phyloP scores from a whole-genome alignment of 1,140 invertebrate genomes.

The Lysiphlebus fabarum region DNA sequence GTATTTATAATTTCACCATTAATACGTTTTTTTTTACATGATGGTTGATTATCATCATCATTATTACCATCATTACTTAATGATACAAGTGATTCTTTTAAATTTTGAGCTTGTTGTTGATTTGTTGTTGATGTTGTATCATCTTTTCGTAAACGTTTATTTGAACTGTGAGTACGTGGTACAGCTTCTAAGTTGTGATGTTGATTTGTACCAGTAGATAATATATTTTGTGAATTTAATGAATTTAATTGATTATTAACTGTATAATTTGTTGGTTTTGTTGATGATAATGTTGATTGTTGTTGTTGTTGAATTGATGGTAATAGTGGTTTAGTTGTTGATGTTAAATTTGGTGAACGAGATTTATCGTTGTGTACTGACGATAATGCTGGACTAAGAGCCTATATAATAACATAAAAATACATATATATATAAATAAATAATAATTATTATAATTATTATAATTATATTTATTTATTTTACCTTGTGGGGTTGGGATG shows the following conservation, averaged over 20 bases:
- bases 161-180: slow-evolving; percentile 62
- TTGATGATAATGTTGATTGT: slow-evolving; percentile 22
- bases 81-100: slow-evolving; percentile 14
- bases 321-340: slow-evolving; percentile 35
- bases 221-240: slow-evolving; percentile 32
- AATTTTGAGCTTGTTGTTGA: slow-evolving; percentile 14
- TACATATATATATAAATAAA: no score
- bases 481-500: slow-evolving; percentile 39
- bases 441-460: neutral
- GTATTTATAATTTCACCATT: slow-evolving; percentile 48
- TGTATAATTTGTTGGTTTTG: no score
- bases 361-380: slow-evolving; percentile 46
- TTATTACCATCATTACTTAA: no score
- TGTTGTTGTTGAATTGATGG: slow-evolving; percentile 23
- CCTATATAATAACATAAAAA: slow-evolving; percentile 37
- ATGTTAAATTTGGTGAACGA: slow-evolving; percentile 45
- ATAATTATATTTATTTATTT: slow-evolving; percentile 21
- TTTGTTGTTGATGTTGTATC: slow-evolving; percentile 28
- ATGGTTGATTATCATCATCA: slow-evolving; percentile 35
- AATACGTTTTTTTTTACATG: slow-evolving; percentile 40
- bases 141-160: slow-evolving; percentile 63
- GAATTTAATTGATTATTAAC: slow-evolving; percentile 43
- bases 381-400: slow-evolving; percentile 48
- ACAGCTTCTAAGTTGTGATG: slow-evolving; percentile 54
- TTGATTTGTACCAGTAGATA: slow-evolving; percentile 32